Conservation (phyloP, 2,888 invertebrate species). For the Drosophila eohydei region DNA sequence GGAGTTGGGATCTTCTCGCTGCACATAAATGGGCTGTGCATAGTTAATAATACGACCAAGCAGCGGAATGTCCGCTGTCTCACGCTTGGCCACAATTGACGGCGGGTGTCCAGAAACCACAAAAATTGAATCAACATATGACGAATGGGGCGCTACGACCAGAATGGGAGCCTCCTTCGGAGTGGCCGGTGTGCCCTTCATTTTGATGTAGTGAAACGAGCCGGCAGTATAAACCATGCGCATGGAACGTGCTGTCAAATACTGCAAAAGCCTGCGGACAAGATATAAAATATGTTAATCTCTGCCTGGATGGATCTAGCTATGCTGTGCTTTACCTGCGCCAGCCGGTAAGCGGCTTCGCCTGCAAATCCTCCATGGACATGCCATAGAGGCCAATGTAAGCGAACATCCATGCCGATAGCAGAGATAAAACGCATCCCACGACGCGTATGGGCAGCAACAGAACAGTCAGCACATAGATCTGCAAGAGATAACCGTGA, state of each 20-base stretch:
- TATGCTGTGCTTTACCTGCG: slow-evolving; percentile 89
- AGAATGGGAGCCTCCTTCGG: slow-evolving; percentile 92
- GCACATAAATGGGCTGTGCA: slow-evolving; percentile 97
- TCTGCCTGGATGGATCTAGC: background rate
- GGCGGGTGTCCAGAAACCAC: slow-evolving; percentile 93
- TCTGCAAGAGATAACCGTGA: slow-evolving; percentile 88
- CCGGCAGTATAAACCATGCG: slow-evolving; percentile 91
- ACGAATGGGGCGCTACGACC: slow-evolving; percentile 95
- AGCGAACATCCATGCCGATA: slow-evolving; percentile 94
- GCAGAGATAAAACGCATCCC: slow-evolving; percentile 90
- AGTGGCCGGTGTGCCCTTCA: slow-evolving; percentile 89
- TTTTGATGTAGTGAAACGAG: slow-evolving; percentile 92
- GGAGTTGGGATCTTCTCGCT: slow-evolving; percentile 96
- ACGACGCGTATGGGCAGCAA: slow-evolving; percentile 93
- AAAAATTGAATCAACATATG: slow-evolving; percentile 94
- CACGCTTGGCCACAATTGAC: slow-evolving; percentile 95
- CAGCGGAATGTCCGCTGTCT: slow-evolving; percentile 92
- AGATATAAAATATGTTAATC: background rate
- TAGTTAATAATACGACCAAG: slow-evolving; percentile 97
- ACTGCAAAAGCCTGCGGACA: slow-evolving; percentile 87
- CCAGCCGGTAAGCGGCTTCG: slow-evolving; percentile 94
- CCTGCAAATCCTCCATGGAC: slow-evolving; percentile 91
- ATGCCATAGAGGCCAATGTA: slow-evolving; percentile 93
- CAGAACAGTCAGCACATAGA: slow-evolving; percentile 93
- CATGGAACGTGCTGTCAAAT: slow-evolving; percentile 89